Evolutionary conservation across 2,888 invertebrate species (phyloP), one percentile per base, ranked within the genome.

Genomic region (Lutraria lutraria): DNA sequence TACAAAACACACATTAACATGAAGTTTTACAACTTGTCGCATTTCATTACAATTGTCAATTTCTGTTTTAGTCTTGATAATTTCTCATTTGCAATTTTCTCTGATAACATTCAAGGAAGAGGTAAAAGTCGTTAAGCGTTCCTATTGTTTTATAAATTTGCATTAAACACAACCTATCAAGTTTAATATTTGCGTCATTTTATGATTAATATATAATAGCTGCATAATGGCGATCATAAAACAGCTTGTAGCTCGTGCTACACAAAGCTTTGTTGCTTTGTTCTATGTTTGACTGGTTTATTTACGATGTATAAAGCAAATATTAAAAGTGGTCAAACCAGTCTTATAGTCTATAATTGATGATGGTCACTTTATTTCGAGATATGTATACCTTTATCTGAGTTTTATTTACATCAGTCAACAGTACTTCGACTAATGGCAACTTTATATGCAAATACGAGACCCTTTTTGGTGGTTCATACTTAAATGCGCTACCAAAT

Each of bases 321-420:
- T 13, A 34, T 31, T 76, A 76, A 76, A 76, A 76, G 16, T 76
- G 76, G 31, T 19, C 25, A 76, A 76, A 68, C 63, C 25, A 68
- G 63, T 63, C 63, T 72, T 10, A 31, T n/a, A 31, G 72, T 31
- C 76, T 19, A 76, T 31, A 25, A 31, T 19, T 13, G 29, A 34
- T 76, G 31, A 34, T 34, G 76, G 76, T 76, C 76, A 76, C 16
- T 34, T 31, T 19, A 31, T 76, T 31, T 76, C 10, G 31, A 34
- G 34, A 16, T 56, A 76, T 13, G 16, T 3, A 16, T 31, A 76
- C 16, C 76, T 76, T 16, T 76, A 76, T 76, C 29, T 31, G 10
- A 19, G 16, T 34, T 76, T 76, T 76, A 76, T 76, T 16, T 76
- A 15, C 72, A 31, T 76, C 76, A 76, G 29, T 76, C 25, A 34